phyloP scores from a whole-genome alignment of 2,797 vertebrate species.

The Sebastes itinus region DNA sequence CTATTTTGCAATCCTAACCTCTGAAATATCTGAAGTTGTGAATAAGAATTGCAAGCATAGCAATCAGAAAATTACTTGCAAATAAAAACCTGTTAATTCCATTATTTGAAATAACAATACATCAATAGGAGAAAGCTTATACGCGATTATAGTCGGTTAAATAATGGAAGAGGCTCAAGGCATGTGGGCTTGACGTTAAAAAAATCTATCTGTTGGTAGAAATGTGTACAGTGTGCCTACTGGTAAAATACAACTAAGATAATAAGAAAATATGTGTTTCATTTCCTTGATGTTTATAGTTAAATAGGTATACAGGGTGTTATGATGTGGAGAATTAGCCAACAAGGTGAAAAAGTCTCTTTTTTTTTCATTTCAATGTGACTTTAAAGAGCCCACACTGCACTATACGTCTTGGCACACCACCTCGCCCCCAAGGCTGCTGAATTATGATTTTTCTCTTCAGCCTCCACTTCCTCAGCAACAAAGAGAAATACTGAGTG shows the following conservation, averaged over 20 bases:
- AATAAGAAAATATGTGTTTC: background rate
- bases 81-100: background rate
- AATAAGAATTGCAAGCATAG: background rate
- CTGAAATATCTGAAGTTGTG: background rate
- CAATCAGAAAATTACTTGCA: background rate
- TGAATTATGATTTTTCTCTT: constrained; percentile 26
- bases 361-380: background rate
- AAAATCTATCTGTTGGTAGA: background rate
- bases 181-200: background rate
- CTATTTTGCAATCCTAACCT: background rate
- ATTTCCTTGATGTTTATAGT: background rate
- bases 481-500: constrained; percentile 29
- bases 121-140: background rate
- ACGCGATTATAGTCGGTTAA: too few species aligned
- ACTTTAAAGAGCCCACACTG: constrained; percentile 17
- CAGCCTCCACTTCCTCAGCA: constrained; percentile 25
- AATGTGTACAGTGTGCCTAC: background rate
- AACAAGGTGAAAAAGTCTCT: background rate
- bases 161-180: background rate
- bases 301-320: background rate
- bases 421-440: constrained; percentile 19
- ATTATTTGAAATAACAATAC: background rate
- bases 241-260: background rate
- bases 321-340: background rate
- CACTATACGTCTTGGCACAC: constrained; percentile 21